phyloP scores from a whole-genome alignment of 37 sponge, comb jelly and placozoan species.

The Petrosia ficiformis region DNA sequence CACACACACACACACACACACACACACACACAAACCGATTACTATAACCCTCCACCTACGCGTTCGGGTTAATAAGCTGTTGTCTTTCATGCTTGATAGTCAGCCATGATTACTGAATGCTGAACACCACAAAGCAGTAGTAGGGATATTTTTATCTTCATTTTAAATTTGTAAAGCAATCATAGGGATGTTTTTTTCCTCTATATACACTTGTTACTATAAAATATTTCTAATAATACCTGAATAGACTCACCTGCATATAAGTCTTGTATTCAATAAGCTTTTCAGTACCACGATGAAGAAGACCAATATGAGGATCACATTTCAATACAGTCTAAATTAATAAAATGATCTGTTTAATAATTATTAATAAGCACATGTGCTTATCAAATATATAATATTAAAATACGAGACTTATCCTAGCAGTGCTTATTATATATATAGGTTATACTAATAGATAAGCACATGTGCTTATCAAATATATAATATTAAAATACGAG shows the following conservation, averaged over 20 bases:
- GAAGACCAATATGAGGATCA: slow-evolving; percentile 98
- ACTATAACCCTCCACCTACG: too few relatives aligned
- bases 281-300: slow-evolving; percentile 98
- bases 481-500: background rate
- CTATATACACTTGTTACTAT: background rate
- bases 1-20: too few relatives aligned
- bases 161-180: too few relatives aligned
- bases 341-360: slow-evolving; percentile 18
- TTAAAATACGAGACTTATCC: background rate
- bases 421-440: too few relatives aligned
- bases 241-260: slow-evolving; percentile 57
- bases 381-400: background rate
- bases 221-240: background rate
- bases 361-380: background rate
- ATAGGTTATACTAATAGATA: background rate
- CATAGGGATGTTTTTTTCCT: too few relatives aligned
- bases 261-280: slow-evolving; percentile 99
- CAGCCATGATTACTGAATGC: too few relatives aligned
- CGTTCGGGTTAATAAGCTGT: too few relatives aligned
- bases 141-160: too few relatives aligned
- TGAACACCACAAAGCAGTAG: too few relatives aligned
- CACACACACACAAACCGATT: too few relatives aligned
- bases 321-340: slow-evolving; percentile 72
- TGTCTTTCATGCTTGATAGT: too few relatives aligned
- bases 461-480: background rate